Percentiles rank a stretch among this genome's conserved stretches.
phyloP scores from a whole-genome alignment of 2,113 vertebrate genomes.

The Sander vitreus region DNA sequence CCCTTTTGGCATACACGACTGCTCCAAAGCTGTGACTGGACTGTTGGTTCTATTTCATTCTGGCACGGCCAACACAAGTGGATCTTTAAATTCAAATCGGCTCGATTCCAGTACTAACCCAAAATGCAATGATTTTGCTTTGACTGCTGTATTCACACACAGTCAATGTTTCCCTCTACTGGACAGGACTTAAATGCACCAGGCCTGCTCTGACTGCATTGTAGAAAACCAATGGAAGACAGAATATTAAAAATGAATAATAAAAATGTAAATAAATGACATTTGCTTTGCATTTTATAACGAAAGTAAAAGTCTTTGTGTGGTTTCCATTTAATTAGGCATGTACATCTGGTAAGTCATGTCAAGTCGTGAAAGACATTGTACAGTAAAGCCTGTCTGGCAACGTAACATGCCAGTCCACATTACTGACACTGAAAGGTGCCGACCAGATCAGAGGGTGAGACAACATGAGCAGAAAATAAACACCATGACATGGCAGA shows the following conservation, averaged over 20 bases:
- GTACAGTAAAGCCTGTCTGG: conserved; percentile 1
- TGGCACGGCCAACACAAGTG: background rate
- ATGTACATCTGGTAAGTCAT: conserved; percentile 28
- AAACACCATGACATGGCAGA: background rate
- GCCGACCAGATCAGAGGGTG: background rate
- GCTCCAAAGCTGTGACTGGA: background rate
- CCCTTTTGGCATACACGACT: background rate
- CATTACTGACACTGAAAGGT: conserved; percentile 23
- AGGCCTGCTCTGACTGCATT: background rate
- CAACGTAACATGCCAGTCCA: conserved; percentile 38
- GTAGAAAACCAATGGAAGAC: background rate
- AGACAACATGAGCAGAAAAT: conserved; percentile 1
- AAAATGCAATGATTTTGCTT: background rate
- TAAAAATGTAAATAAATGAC: background rate
- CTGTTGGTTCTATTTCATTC: background rate
- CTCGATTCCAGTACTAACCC: background rate
- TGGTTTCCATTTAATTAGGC: conserved; percentile 47
- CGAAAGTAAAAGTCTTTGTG: background rate
- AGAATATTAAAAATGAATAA: background rate
- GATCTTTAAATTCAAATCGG: background rate
- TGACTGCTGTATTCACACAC: background rate
- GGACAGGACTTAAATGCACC: background rate
- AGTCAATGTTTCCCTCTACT: conserved; percentile 28
- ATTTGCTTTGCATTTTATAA: conserved; percentile 2
- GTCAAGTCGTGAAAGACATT: conserved; percentile 2